Percentiles rank a stretch among this genome's conserved stretches.
These are phyloP conservation scores for Notarius quadriscutis DNA, from an alignment of 2,113 vertebrate species.

Conservation along the genomic window DNA sequence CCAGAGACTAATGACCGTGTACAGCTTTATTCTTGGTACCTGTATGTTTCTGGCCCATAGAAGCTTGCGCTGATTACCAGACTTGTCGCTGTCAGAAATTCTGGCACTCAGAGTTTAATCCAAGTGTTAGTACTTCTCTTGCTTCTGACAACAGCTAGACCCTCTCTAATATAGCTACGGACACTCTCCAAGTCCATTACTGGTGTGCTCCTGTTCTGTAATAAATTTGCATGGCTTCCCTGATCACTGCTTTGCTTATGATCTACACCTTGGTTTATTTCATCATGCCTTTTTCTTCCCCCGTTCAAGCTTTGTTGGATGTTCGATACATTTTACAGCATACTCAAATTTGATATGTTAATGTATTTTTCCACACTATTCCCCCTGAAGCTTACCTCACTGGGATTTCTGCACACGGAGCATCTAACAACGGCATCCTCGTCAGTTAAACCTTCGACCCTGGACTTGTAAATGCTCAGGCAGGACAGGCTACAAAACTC, in stretches of 20 bases:
- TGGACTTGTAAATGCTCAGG: conserved; percentile 84
- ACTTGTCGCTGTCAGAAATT: too few relatives aligned
- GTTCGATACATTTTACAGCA: neutral
- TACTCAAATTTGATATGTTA: neutral
- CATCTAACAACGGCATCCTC: conserved; percentile 81
- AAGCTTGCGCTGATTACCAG: neutral
- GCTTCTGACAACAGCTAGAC: neutral
- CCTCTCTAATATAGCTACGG: neutral
- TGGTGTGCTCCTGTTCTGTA: neutral
- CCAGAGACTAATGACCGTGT: neutral
- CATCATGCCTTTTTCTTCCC: neutral
- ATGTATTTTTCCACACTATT: neutral
- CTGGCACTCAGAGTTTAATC: neutral
- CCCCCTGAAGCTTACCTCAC: conserved; percentile 73
- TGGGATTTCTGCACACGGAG: conserved; percentile 87
- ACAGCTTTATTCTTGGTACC: neutral
- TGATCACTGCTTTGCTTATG: neutral
- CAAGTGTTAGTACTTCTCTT: neutral
- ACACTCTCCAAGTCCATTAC: neutral
- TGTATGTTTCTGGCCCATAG: neutral
- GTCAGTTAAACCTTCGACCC: conserved; percentile 72
- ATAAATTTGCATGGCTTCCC: neutral
- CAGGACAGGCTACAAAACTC: conserved; percentile 95
- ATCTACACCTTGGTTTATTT: neutral
- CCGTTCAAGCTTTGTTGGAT: neutral